Conservation (phyloP, 2,888 invertebrate genomes). For the Synergus laeviventris region DNA sequence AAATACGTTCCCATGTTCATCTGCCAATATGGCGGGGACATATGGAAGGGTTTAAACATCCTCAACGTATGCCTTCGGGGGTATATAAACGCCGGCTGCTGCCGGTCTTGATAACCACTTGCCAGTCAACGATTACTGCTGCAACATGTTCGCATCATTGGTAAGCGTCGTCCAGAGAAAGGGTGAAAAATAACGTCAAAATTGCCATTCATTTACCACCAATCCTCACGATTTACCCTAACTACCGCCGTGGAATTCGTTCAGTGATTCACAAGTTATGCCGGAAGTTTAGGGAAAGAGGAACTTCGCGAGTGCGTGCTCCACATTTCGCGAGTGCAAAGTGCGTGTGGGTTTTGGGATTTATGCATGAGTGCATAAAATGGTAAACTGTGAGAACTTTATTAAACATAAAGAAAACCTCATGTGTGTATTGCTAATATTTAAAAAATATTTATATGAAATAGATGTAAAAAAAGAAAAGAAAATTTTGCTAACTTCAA, state of each 20-base stretch:
- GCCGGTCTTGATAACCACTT: conserved; percentile 53
- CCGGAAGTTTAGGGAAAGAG: conserved; percentile 1
- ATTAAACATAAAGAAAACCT: no score
- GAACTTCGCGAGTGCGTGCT: not conserved
- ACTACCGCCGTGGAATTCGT: not conserved
- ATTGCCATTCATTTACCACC: not conserved
- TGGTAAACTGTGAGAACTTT: no score
- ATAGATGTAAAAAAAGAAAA: no score
- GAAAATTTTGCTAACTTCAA: not conserved
- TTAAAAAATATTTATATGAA: no score
- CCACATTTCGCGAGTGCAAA: conserved; percentile 9
- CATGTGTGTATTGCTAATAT: not conserved
- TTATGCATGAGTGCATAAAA: no score
- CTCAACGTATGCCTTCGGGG: conserved; percentile 44
- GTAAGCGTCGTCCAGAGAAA: conserved; percentile 47
- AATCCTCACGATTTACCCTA: not conserved
- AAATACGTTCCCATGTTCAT: conserved; percentile 50
- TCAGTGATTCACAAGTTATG: conserved; percentile 9
- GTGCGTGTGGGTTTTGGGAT: not conserved
- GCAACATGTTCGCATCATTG: conserved; percentile 55
- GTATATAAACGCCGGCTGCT: conserved; percentile 54
- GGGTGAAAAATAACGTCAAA: not conserved
- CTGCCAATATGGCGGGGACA: conserved; percentile 9
- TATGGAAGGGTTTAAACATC: not conserved
- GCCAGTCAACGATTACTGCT: conserved; percentile 54